phyloP scores from a whole-genome alignment of 2,797 vertebrate genomes.

The Orestias chungarensis region DNA sequence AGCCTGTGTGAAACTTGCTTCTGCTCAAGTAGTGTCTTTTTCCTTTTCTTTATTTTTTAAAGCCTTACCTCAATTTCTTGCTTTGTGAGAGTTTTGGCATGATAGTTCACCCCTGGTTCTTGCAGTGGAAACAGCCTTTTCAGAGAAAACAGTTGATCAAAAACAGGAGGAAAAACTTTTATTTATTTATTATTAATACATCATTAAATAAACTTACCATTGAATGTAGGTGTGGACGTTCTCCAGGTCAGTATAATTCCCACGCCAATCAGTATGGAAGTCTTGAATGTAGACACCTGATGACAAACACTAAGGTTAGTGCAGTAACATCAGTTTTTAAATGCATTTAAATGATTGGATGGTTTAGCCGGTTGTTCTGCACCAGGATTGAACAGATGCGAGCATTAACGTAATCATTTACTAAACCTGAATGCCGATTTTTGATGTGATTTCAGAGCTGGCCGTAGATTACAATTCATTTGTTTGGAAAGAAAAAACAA shows the following conservation, averaged over 20 bases:
- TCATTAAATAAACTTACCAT: conserved; percentile 80
- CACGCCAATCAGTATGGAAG: conserved; percentile 78
- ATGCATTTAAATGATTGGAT: fast-evolving
- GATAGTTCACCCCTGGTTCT: conserved; percentile 87
- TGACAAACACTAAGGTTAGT: conserved; percentile 2
- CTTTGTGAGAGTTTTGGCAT: conserved; percentile 79
- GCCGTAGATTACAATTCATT: not conserved
- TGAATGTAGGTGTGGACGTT: conserved; percentile 90
- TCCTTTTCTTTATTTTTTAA: not conserved
- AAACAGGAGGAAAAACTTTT: too few relatives aligned
- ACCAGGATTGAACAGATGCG: not conserved
- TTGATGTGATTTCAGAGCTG: not conserved
- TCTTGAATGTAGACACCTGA: conserved; percentile 78
- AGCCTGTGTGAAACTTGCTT: not conserved
- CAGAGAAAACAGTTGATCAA: conserved; percentile 11
- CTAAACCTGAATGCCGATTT: too few relatives aligned
- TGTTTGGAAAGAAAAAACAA: not conserved
- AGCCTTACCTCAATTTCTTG: conserved; percentile 84
- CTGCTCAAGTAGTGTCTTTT: not conserved
- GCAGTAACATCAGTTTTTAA: not conserved
- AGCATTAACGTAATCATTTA: not conserved
- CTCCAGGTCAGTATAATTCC: conserved; percentile 82
- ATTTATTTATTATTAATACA: too few relatives aligned
- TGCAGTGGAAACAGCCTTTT: conserved; percentile 93
- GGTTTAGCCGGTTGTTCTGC: not conserved